Percentiles rank a stretch among this genome's conserved stretches.
These are phyloP conservation scores for Brachypodius melanocephalos DNA, from an alignment of 2,113 vertebrate genomes.

Conservation along the genomic window DNA sequence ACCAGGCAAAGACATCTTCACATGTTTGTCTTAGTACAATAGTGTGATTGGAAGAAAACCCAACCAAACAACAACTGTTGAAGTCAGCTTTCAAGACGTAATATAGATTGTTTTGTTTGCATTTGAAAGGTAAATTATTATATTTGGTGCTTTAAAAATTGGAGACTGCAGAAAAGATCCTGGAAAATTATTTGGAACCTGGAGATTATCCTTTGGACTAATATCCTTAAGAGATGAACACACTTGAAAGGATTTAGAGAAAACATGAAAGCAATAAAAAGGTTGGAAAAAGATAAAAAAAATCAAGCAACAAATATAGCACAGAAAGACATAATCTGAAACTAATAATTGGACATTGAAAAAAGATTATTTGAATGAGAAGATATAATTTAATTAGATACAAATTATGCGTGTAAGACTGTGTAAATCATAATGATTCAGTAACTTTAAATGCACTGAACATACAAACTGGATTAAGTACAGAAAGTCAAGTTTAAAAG, in stretches of 20 bases:
- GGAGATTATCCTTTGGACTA: neutral
- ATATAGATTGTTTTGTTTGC: neutral
- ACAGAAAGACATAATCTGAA: neutral
- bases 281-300: neutral
- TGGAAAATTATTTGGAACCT: neutral
- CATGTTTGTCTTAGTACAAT: neutral
- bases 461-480: neutral
- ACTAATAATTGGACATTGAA: neutral
- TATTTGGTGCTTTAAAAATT: neutral
- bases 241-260: neutral
- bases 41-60: neutral
- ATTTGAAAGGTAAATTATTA: neutral
- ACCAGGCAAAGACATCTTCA: neutral
- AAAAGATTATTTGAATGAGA: neutral
- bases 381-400: neutral
- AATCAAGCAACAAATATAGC: neutral
- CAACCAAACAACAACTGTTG: neutral
- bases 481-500: constrained; percentile 4
- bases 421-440: neutral
- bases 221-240: neutral
- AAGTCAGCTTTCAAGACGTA: neutral
- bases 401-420: neutral
- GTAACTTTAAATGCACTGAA: neutral
- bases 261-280: neutral
- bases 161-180: neutral